Conservation (phyloP, 2,113 vertebrate genomes). For the Tretioscincus oriximinensis region DNA sequence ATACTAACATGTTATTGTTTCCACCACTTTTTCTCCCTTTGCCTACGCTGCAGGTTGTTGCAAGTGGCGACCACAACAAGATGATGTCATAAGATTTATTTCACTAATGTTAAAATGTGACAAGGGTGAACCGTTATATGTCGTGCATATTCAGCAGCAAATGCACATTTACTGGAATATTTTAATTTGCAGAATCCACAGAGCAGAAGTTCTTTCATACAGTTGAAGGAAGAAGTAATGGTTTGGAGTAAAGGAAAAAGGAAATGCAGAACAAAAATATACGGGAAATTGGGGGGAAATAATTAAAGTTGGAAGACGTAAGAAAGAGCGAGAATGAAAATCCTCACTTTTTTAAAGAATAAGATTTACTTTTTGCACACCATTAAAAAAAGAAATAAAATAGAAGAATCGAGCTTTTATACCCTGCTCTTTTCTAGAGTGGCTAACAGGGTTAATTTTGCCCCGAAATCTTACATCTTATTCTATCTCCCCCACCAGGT, state of each 20-base stretch:
- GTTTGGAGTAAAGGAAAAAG: background rate
- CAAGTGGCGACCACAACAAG: background rate
- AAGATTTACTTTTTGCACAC: background rate
- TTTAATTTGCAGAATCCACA: background rate
- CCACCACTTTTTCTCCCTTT: no score
- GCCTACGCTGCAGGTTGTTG: background rate
- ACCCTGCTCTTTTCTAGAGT: no score
- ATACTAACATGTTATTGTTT: background rate
- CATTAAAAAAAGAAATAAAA: background rate
- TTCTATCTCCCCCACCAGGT: no score
- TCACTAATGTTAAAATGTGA: background rate
- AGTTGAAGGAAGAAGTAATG: background rate
- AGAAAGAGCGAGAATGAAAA: background rate
- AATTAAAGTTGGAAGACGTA: background rate
- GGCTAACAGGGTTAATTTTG: no score
- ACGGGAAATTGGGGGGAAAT: background rate
- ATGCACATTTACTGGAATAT: background rate
- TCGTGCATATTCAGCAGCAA: background rate
- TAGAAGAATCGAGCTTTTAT: no score
- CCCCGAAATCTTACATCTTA: no score
- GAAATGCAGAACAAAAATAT: background rate
- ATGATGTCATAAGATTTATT: background rate
- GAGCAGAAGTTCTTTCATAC: background rate
- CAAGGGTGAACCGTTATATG: background rate
- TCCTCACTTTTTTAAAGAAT: no score